A percentile compares a stretch with the other conserved stretches of the same genome.
Conservation (phyloP, 2,888 invertebrate genomes). For the Ichneumoninae sp. region DNA sequence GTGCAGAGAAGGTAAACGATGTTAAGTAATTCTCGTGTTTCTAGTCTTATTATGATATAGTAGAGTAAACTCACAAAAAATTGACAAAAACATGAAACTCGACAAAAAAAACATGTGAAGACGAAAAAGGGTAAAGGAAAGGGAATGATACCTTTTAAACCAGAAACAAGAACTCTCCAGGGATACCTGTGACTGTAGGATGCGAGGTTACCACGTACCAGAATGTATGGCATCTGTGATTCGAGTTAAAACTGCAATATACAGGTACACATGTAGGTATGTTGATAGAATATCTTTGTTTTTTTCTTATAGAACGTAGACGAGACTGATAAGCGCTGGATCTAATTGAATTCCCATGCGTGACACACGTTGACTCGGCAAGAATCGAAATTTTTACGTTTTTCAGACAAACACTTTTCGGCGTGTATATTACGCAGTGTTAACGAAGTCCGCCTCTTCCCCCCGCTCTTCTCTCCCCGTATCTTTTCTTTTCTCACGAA, state of each 20-base stretch:
- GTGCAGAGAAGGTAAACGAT: neutral
- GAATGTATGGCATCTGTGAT: slow-evolving; percentile 93
- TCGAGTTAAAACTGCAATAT: slow-evolving; percentile 71
- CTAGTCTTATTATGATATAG: slow-evolving; percentile 3
- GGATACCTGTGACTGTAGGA: slow-evolving; percentile 94
- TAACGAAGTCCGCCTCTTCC: slow-evolving; percentile 1
- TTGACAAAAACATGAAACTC: neutral
- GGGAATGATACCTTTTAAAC: slow-evolving; percentile 89
- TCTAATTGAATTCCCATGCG: slow-evolving; percentile 34
- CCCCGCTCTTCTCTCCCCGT: neutral
- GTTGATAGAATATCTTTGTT: slow-evolving; percentile 13
- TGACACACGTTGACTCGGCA: slow-evolving; percentile 13
- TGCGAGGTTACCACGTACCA: slow-evolving; percentile 94
- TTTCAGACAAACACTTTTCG: neutral
- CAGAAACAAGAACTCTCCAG: slow-evolving; percentile 94
- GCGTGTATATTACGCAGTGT: slow-evolving; percentile 6
- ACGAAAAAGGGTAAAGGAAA: slow-evolving; percentile 42
- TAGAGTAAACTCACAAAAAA: neutral
- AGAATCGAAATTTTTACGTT: slow-evolving; percentile 10
- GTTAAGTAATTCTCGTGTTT: neutral
- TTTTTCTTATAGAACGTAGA: slow-evolving; percentile 2
- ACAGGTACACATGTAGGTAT: slow-evolving; percentile 59
- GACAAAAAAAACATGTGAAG: neutral
- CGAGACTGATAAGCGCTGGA: slow-evolving; percentile 1
- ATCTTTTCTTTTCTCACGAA: neutral